These are phyloP conservation scores for Gryon sp. DNA, from an alignment of 1,140 invertebrate species.

Conservation along the genomic window DNA sequence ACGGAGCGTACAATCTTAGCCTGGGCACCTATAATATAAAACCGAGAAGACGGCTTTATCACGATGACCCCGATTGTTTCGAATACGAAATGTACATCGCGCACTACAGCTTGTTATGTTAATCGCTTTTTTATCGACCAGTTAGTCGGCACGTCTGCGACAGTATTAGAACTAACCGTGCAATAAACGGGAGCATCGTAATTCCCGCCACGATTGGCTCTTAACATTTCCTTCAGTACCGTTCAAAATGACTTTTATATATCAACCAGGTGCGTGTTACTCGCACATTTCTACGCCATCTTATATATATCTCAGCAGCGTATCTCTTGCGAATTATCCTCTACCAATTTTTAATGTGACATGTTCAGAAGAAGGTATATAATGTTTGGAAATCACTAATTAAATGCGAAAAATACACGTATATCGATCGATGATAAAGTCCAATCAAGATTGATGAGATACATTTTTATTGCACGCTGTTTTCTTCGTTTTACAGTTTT, in stretches of 20 bases:
- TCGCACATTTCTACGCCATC: too few species aligned
- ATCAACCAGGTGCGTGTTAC: conserved; percentile 26
- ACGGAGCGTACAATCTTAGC: conserved; percentile 47
- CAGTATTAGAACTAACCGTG: conserved; percentile 51
- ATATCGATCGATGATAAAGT: conserved; percentile 23
- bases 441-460: conserved; percentile 8
- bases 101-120: conserved; percentile 69
- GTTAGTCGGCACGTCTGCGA: conserved; percentile 36
- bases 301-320: conserved; percentile 6
- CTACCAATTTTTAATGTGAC: conserved; percentile 25
- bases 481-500: not conserved
- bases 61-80: conserved; percentile 68
- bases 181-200: conserved; percentile 52
- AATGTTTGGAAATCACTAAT: conserved; percentile 11
- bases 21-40: conserved; percentile 28
- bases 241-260: conserved; percentile 42
- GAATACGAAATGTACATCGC: conserved; percentile 61
- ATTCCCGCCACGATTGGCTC: conserved; percentile 47
- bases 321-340: conserved; percentile 19
- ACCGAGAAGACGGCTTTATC: conserved; percentile 63
- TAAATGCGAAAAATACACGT: conserved; percentile 38
- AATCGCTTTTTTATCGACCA: conserved; percentile 70
- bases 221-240: conserved; percentile 47
- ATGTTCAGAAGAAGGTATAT: conserved; percentile 3
- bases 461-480: not conserved